Conservation (phyloP, 1,140 invertebrate species). For the Odontomachus brunneus region DNA sequence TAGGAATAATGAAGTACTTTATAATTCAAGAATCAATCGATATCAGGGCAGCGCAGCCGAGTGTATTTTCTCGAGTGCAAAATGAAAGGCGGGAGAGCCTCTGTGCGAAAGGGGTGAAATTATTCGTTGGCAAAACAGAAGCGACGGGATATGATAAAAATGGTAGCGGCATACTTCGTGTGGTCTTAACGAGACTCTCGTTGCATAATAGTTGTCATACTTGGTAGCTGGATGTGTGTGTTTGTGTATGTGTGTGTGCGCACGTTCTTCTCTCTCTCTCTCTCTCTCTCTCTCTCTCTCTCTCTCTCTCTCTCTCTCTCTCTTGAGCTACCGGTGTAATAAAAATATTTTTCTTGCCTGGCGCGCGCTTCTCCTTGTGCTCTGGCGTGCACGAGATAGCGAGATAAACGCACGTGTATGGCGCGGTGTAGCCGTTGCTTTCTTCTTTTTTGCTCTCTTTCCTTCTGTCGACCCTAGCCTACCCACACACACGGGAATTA, state of each 20-base stretch:
- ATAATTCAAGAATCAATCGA: conserved; percentile 1
- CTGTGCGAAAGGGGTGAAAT: not conserved
- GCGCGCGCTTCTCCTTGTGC: not conserved
- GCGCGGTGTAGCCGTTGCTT: not conserved
- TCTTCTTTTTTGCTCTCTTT: not conserved
- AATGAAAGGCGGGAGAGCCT: not conserved
- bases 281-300: not conserved
- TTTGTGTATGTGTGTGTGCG: not conserved
- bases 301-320: not conserved
- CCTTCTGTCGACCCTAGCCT: too few species aligned
- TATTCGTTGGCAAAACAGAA: conserved; percentile 6
- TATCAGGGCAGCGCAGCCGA: not conserved
- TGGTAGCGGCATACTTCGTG: not conserved
- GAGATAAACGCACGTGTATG: not conserved
- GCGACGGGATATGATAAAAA: not conserved
- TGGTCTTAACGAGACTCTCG: not conserved
- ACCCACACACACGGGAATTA: not conserved
- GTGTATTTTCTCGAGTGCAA: not conserved
- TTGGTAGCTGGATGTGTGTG: not conserved
- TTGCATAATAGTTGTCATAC: conserved; percentile 15
- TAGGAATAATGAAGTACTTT: not conserved
- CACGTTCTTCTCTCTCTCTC: not conserved
- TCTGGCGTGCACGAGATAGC: not conserved
- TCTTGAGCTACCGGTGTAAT: not conserved
- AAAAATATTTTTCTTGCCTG: conserved; percentile 22